Evolutionary conservation across 2,888 invertebrate species (phyloP).

Genomic region (Nomada ruficornis): DNA sequence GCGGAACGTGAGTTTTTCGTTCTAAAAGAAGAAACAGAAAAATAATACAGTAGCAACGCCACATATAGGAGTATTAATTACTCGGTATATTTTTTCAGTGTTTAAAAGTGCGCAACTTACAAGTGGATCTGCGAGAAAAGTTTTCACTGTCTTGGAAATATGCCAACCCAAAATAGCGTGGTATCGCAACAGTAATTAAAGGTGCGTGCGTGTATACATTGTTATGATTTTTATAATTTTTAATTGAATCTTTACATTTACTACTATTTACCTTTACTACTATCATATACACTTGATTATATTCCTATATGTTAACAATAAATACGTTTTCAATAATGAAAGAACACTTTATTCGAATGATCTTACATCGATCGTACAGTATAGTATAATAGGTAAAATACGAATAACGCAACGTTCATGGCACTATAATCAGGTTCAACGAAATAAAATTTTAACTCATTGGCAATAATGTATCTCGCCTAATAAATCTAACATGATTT

Average conservation of each 20-base stretch:
- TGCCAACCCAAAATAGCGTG: background rate
- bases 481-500: conserved; percentile 15
- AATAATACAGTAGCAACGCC: background rate
- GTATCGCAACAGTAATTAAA: background rate
- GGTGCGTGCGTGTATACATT: background rate
- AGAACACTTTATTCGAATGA: conserved; percentile 69
- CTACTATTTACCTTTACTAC: conserved; percentile 14
- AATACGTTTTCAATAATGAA: conserved; percentile 47
- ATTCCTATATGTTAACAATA: conserved; percentile 21
- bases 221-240: background rate
- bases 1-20: conserved; percentile 70
- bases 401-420: conserved; percentile 72
- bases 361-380: conserved; percentile 64
- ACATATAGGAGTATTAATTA: background rate
- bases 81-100: conserved; percentile 65
- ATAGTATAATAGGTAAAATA: conserved; percentile 50
- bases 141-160: conserved; percentile 73
- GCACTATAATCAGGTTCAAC: conserved; percentile 71
- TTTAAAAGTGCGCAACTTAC: conserved; percentile 65
- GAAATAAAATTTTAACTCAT: conserved; percentile 63
- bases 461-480: conserved; percentile 38
- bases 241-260: background rate
- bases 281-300: conserved; percentile 19
- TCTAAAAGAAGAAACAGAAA: background rate
- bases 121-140: conserved; percentile 66